Evolutionary conservation across 2,888 invertebrate species (phyloP).

Genomic region (Papilio elwesi): DNA sequence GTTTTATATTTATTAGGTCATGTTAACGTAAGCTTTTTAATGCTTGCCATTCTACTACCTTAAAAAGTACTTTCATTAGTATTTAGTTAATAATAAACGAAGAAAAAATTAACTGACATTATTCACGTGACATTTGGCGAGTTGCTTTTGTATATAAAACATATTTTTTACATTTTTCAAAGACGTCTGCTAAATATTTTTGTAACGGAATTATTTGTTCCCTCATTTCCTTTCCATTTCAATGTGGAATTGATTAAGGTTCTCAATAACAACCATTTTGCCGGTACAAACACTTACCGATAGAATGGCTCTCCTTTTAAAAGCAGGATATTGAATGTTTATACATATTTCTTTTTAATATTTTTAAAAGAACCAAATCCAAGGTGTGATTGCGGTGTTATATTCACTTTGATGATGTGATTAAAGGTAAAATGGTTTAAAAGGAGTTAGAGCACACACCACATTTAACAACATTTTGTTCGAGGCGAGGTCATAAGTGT

Average conservation of each 20-base stretch:
- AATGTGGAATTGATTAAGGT: conserved; percentile 54
- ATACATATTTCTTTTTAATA: conserved; percentile 4
- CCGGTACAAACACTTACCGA: conserved; percentile 45
- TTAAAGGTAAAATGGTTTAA: no score
- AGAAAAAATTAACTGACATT: neutral
- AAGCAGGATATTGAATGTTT: conserved; percentile 9
- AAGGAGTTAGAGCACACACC: no score
- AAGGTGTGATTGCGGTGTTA: neutral
- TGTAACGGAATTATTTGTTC: conserved; percentile 56
- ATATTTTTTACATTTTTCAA: neutral
- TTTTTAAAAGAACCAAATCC: neutral
- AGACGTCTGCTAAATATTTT: neutral
- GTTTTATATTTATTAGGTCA: conserved; percentile 43
- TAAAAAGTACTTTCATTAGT: neutral
- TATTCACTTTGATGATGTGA: neutral
- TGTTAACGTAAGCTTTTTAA: conserved; percentile 26
- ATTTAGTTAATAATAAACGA: neutral
- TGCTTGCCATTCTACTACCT: neutral
- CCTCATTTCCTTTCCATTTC: conserved; percentile 55
- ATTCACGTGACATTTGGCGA: neutral
- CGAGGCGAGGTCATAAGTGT: no score
- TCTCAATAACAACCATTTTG: conserved; percentile 29
- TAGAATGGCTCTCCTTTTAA: conserved; percentile 15
- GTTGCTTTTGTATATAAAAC: neutral
- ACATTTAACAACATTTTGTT: no score